A percentile compares a stretch with the other conserved stretches of the same genome.
Conservation (phyloP, 2,888 invertebrate genomes). For the Operophtera brumata region DNA sequence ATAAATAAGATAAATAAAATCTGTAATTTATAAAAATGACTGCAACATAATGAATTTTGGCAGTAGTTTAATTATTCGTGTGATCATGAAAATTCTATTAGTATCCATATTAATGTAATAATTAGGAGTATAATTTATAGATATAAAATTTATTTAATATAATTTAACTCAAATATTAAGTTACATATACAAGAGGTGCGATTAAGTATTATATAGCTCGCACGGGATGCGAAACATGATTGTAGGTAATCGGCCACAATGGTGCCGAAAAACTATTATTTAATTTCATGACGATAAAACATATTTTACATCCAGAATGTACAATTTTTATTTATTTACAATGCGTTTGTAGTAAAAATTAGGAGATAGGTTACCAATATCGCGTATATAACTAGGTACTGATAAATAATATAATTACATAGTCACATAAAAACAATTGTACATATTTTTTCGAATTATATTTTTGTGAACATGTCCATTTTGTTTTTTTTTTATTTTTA, state of each 20-base stretch:
- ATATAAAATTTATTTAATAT: slow-evolving; percentile 5
- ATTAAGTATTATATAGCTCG: slow-evolving; percentile 12
- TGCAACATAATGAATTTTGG: slow-evolving; percentile 24
- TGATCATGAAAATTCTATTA: slow-evolving; percentile 14
- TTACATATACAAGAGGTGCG: slow-evolving; percentile 17
- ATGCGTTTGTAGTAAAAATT: slow-evolving; percentile 24
- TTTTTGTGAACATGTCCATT: slow-evolving; percentile 66
- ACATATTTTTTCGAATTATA: slow-evolving; percentile 75
- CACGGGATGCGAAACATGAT: slow-evolving; percentile 9
- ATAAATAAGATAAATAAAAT: slow-evolving; percentile 10
- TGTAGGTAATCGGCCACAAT: neutral
- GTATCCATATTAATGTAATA: slow-evolving; percentile 11
- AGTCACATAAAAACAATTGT: slow-evolving; percentile 52
- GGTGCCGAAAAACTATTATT: no score
- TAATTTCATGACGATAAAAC: neutral
- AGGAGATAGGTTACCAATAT: slow-evolving; percentile 40
- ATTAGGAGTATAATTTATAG: slow-evolving; percentile 2
- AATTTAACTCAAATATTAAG: slow-evolving; percentile 4
- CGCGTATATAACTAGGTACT: slow-evolving; percentile 23
- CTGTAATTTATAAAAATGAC: slow-evolving; percentile 27
- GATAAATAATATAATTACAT: slow-evolving; percentile 14
- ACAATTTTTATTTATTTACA: slow-evolving; percentile 35
- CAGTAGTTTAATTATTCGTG: slow-evolving; percentile 18
- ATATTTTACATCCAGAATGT: slow-evolving; percentile 24
- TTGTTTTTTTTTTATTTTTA: slow-evolving; percentile 41